phyloP scores from a whole-genome alignment of 2,113 vertebrate species.

The Sinocyclocheilus grahami region DNA sequence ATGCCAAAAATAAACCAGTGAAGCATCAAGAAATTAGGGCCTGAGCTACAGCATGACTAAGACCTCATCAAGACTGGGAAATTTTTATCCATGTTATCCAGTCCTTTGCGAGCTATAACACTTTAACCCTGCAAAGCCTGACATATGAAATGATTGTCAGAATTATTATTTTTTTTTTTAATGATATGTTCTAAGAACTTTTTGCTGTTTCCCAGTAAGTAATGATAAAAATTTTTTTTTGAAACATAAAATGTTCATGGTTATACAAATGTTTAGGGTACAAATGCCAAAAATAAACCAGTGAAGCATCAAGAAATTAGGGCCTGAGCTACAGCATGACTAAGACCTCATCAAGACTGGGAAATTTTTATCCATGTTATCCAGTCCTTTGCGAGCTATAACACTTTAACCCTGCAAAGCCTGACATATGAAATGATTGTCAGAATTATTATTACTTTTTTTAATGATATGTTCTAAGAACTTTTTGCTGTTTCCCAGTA shows the following conservation, averaged over 20 bases:
- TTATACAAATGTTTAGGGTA: no score
- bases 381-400: not conserved
- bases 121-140: not conserved
- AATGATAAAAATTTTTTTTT: no score
- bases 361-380: not conserved
- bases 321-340: slow-evolving; percentile 9
- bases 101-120: not conserved
- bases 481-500: no score
- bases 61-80: not conserved
- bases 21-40: slow-evolving; percentile 57
- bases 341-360: not conserved
- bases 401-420: no score
- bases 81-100: not conserved
- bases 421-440: not conserved
- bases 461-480: no score
- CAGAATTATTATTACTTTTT: not conserved
- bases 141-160: not conserved
- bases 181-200: no score
- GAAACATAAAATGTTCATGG: no score
- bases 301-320: slow-evolving; percentile 60
- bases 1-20: slow-evolving; percentile 70
- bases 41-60: not conserved
- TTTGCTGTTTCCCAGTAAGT: no score
- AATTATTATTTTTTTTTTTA: no score
- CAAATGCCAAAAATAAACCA: slow-evolving; percentile 70